Percentiles rank a stretch among this genome's conserved stretches.
Conservation (phyloP, 35 echinoderm and acorn worm species). For the Lytechinus pictus region DNA sequence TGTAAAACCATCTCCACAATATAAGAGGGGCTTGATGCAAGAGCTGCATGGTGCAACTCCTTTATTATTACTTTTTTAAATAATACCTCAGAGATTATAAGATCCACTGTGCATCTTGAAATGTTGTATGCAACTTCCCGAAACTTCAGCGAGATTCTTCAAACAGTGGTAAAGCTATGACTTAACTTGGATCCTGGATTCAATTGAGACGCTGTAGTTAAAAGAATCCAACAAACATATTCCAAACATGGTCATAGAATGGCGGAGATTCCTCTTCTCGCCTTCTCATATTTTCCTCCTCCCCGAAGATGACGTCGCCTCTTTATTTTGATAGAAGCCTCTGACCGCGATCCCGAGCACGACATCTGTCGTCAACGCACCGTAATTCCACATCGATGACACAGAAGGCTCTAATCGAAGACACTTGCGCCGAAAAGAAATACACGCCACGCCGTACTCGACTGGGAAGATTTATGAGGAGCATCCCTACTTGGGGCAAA, state of each 20-base stretch:
- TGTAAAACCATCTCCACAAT: conserved; percentile 19
- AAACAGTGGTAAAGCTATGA: not conserved
- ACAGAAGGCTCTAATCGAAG: conserved; percentile 10
- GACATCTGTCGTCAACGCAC: not conserved
- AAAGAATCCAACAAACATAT: not conserved
- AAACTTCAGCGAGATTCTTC: not conserved
- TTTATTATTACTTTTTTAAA: not conserved
- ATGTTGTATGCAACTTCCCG: not conserved
- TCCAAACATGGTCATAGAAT: not conserved
- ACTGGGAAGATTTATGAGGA: not conserved
- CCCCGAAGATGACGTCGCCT: not conserved
- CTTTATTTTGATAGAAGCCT: not conserved
- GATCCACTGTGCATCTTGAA: not conserved
- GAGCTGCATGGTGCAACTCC: not conserved
- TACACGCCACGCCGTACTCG: not conserved
- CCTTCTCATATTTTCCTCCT: not conserved
- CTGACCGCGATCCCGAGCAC: not conserved
- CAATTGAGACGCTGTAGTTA: not conserved
- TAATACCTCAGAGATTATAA: not conserved
- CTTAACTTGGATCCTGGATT: not conserved
- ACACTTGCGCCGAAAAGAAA: not conserved
- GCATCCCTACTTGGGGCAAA: not conserved
- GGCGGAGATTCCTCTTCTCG: not conserved
- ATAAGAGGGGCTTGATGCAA: not conserved
- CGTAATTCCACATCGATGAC: conserved; percentile 17